Evolutionary conservation across 2,797 vertebrate genomes (phyloP).

Genomic region (Neopelma chrysocephalum): DNA sequence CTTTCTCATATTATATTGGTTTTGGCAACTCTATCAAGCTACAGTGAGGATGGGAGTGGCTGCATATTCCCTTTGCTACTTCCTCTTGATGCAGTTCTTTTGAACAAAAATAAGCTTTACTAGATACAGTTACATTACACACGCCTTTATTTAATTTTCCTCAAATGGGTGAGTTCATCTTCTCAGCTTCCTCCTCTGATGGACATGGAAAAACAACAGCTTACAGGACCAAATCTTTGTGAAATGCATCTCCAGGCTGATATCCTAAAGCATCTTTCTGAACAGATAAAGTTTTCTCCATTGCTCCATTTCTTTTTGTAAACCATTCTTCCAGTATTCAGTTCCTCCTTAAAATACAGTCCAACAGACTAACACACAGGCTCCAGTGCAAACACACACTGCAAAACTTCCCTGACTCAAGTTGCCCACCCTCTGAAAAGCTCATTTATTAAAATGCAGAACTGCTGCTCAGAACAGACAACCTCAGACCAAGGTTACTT

Average conservation of each 20-base stretch:
- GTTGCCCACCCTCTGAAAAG: not conserved
- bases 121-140: not conserved
- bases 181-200: not conserved
- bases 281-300: not conserved
- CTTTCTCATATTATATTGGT: not conserved
- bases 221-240: not conserved
- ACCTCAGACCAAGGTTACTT: not conserved
- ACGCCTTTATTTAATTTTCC: not conserved
- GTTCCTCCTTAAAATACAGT: not conserved
- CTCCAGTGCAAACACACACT: not conserved
- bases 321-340: not conserved
- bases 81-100: not conserved
- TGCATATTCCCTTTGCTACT: not conserved
- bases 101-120: not conserved
- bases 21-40: not conserved
- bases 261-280: not conserved
- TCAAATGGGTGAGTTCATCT: not conserved
- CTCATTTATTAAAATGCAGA: not conserved
- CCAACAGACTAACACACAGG: not conserved
- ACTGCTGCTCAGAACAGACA: not conserved
- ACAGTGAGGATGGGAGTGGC: not conserved
- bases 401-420: not conserved
- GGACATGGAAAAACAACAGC: not conserved
- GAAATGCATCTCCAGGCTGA: not conserved
- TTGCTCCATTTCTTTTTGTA: not conserved